Base-by-base conservation (phyloP, 2,888 invertebrate species). In the Andricus curvator region DNA sequence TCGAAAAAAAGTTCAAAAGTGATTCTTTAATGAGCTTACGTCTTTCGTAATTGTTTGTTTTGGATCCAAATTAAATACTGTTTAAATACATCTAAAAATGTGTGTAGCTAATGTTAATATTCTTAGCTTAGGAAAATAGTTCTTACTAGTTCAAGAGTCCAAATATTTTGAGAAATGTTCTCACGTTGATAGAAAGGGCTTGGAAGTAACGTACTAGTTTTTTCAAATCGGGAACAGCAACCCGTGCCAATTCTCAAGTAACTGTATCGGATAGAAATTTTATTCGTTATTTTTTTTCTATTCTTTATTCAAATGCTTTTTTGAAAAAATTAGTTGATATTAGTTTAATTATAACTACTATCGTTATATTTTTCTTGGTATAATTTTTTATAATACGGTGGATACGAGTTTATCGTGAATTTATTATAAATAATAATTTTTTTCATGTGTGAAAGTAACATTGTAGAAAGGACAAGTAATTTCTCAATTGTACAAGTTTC, bases 31-130 rank as follows among this genome's bases (percentile, higher is more conserved):
- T 74, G 74, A 74, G 51, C 74, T 51, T 56, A 74, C 56, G 51
- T 13, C 74, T 74, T 51, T 74, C 74, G 74, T 74, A 74, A 74
- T 74, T 74, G 74, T 74, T 74, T 56, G 74, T 56, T 51, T 74
- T 51, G 56, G 33, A 74, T 74, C 56, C 33, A 74, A 56, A 74
- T 74, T 56, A 74, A 51, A 56, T 56, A 74, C 74, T 74, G 51
- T 56, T 74, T 74, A 74, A 74, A 74, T 37, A 74, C n/a, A 37
- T n/a, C 4, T 70, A 33, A 74, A 56, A 74, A 56, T 33, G n/a
- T 74, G 11, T 74, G 25, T 15, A 62, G 15, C 15, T 17, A 17
- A 29, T 62, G 56, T n/a, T 2, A 56, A 56, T 56, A 56, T 56
- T 56, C 56, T 56, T 11, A 56, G n/a, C 56, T 11, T n/a, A n/a